phyloP scores from a whole-genome alignment of 1,140 invertebrate genomes.

The Euura saliciscinereae region DNA sequence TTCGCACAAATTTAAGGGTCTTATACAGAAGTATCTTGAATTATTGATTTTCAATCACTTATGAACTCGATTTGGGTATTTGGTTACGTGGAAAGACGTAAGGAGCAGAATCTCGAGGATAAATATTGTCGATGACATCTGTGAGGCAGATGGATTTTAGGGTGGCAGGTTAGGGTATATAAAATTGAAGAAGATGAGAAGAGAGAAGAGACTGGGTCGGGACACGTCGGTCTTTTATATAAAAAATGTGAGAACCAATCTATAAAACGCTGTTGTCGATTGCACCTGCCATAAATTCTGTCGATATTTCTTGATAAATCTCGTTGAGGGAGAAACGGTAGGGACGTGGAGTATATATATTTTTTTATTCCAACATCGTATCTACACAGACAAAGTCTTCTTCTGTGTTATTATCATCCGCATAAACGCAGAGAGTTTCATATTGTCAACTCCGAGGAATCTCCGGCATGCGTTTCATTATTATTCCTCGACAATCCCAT shows the following conservation, averaged over 20 bases:
- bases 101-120: neutral
- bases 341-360: no score
- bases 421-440: no score
- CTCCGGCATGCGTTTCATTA: neutral
- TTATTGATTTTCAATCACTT: no score
- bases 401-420: no score
- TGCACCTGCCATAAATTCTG: slow-evolving; percentile 31
- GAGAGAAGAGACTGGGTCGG: neutral
- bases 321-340: neutral
- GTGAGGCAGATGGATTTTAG: neutral
- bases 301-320: slow-evolving; percentile 31
- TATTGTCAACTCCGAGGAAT: neutral
- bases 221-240: neutral
- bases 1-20: no score
- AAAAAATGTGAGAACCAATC: slow-evolving; percentile 16
- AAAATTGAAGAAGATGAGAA: neutral
- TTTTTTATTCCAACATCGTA: no score
- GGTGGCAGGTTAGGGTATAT: neutral
- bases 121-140: neutral
- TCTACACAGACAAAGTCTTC: no score
- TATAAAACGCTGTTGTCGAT: slow-evolving; percentile 24
- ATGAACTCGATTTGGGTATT: no score
- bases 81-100: no score
- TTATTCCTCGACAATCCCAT: neutral
- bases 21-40: no score